phyloP scores from a whole-genome alignment of 1,140 invertebrate species.

The Charaxes varanes region DNA sequence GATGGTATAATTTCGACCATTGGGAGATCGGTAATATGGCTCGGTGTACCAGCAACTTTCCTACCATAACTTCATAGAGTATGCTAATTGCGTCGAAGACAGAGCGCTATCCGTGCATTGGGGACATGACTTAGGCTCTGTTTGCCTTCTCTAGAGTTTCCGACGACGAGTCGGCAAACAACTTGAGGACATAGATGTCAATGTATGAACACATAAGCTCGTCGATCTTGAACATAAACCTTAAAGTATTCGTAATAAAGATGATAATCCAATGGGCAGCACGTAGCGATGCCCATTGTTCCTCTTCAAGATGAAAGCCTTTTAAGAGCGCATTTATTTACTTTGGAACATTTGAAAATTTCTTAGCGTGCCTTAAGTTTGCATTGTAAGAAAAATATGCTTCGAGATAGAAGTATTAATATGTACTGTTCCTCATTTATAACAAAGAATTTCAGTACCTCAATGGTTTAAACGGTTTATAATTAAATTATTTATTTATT shows the following conservation, averaged over 20 bases:
- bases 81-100: slow-evolving; percentile 23
- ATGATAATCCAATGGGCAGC: slow-evolving; percentile 1
- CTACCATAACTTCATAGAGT: slow-evolving; percentile 23
- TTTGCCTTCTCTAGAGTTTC: slow-evolving; percentile 35
- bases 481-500: no score
- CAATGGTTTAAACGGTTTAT: no score
- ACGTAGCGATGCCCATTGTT: slow-evolving; percentile 12
- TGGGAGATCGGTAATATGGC: no score
- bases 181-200: slow-evolving; percentile 19
- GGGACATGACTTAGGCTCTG: slow-evolving; percentile 25
- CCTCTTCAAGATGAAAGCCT: slow-evolving; percentile 17
- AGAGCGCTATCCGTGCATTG: slow-evolving; percentile 25
- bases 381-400: no score
- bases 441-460: no score
- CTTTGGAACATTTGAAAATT: not conserved
- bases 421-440: no score
- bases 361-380: no score
- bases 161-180: slow-evolving; percentile 31
- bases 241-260: slow-evolving; percentile 2
- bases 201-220: slow-evolving; percentile 2
- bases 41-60: slow-evolving; percentile 14
- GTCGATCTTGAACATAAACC: not conserved
- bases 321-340: slow-evolving; percentile 15
- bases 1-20: no score
- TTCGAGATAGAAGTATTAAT: no score